Base-by-base conservation (phyloP, 2,113 vertebrate species). In the Lagopus leucura region DNA sequence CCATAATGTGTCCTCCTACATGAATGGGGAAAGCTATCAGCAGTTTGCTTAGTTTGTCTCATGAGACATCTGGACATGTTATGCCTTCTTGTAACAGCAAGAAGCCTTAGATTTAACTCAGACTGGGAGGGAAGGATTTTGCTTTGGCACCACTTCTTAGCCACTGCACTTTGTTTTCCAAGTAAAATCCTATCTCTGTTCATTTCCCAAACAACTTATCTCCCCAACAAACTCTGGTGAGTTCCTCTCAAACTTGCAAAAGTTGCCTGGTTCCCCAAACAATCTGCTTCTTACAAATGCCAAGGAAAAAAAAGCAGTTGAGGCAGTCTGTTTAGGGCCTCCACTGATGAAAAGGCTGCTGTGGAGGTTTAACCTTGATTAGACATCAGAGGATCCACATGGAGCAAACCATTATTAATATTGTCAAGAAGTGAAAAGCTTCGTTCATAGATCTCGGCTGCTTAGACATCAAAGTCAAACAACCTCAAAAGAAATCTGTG, bases 401-500 rank as follows among this genome's bases (percentile, higher is more conserved):
- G 42, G 74, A 24, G 3, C 0, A 0, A 89, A 64, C 36, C 82
- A 85, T 91, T 91, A 85, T 85, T 89, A 91, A 89, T 54, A 87
- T 32, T 73, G 82, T 80, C 78, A 87, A 92, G 87, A 84, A 79
- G 32, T 58, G 30, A 91, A 95, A 93, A 87, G 36, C 71, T 87
- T 92, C 89, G 89, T 95, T 95, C 92, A 82, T 80, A 92, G 85
- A 89, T 85, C 84, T 87, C 4, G 2, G 48, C 78, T 79, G 66
- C 89, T 89, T 82, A 89, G 78, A 89, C 91, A 92, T 95, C 89
- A 89, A 96, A 95, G 89, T 45, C 82, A 91, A 82, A 20, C 30
- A 92, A 45, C 63, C 87, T 92, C 85, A 92, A 82, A 96, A 82
- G 89, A 94, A 96, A 85, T 73, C 89, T 89, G 58, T 85, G 36